These are phyloP conservation scores for Schrankia costaestrigalis DNA, from an alignment of 2,888 invertebrate species.

Conservation along the genomic window DNA sequence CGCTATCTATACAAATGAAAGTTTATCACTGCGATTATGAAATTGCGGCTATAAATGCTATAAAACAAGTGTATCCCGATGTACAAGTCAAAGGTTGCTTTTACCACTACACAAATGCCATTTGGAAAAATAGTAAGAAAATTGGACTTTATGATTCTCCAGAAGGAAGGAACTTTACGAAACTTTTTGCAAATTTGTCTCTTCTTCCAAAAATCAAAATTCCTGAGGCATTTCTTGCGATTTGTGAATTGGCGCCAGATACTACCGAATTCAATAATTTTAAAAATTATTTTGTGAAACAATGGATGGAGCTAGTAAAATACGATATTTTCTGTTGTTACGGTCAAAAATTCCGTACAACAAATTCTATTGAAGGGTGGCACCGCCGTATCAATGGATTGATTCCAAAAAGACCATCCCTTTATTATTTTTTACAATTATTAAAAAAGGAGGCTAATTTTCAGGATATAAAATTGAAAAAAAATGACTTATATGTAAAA, in stretches of 20 bases:
- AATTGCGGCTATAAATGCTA: constrained; percentile 6
- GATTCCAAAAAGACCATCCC: too few relatives aligned
- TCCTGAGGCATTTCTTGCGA: too few relatives aligned
- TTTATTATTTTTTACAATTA: too few relatives aligned
- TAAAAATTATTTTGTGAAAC: constrained; percentile 1
- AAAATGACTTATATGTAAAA: too few relatives aligned
- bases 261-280: constrained; percentile 2
- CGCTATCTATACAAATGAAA: constrained; percentile 5
- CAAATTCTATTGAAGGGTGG: too few relatives aligned
- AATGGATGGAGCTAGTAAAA: constrained; percentile 1
- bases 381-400: too few relatives aligned
- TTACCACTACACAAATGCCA: too few relatives aligned
- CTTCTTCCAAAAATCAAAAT: constrained; percentile 2
- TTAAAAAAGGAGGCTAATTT: too few relatives aligned
- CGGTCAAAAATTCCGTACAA: constrained; percentile 1
- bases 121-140: too few relatives aligned
- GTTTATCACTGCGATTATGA: constrained; percentile 3
- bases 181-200: background rate
- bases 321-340: constrained; percentile 2
- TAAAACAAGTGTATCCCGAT: constrained; percentile 1
- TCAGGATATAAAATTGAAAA: too few relatives aligned
- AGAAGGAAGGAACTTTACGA: too few relatives aligned
- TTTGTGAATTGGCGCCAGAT: constrained; percentile 1
- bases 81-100: constrained; percentile 1
- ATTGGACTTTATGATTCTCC: constrained; percentile 1